Conservation (phyloP, 2,797 vertebrate species). For the Microtus agrestis region DNA sequence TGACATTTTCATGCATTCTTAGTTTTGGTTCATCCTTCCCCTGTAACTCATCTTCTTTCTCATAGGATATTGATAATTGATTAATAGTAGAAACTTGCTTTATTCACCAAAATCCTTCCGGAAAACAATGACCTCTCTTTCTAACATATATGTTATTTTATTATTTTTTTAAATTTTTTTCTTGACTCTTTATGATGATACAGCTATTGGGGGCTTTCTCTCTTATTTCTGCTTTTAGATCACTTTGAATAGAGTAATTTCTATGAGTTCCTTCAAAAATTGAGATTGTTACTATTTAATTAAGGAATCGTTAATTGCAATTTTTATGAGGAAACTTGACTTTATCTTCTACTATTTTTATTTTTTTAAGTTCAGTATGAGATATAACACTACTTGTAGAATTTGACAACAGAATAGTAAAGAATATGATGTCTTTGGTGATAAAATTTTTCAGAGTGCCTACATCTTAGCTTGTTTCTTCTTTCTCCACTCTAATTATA, state of each 20-base stretch:
- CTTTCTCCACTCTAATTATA: neutral
- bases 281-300: slow-evolving; percentile 19
- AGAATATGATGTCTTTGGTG: neutral
- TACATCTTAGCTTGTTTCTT: neutral
- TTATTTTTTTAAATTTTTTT: neutral
- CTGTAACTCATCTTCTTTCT: neutral
- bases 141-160: neutral
- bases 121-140: neutral
- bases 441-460: neutral
- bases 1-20: neutral
- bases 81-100: neutral
- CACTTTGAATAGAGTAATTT: slow-evolving; percentile 47
- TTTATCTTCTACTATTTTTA: neutral
- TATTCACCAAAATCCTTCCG: neutral
- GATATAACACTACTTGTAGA: neutral
- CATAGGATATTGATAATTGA: neutral
- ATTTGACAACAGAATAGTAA: neutral
- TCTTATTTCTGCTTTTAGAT: slow-evolving; percentile 17
- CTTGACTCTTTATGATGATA: neutral
- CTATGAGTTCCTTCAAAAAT: slow-evolving; percentile 53
- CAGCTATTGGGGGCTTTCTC: neutral
- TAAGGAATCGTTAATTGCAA: neutral
- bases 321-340: neutral
- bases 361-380: slow-evolving; percentile 24
- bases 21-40: neutral